Conservation (phyloP, 2,113 vertebrate species). For the Chlorocebus sabaeus region DNA sequence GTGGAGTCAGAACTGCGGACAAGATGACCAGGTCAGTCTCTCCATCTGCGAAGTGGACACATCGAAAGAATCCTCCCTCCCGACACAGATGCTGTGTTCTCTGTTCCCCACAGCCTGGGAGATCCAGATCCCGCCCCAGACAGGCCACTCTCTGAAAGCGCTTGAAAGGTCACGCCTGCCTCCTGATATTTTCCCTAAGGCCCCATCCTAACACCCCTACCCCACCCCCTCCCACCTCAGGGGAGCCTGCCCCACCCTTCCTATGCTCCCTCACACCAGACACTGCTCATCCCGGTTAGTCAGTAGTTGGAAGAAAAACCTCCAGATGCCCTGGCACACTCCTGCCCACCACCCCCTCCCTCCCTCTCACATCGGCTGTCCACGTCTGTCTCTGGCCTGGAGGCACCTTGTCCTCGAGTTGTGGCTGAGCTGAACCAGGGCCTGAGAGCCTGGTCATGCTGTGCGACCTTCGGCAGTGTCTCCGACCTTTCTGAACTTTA, state of each 20-base stretch:
- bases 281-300: slow-evolving; percentile 56
- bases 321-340: not conserved
- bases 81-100: not conserved
- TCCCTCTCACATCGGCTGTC: not conserved
- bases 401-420: not conserved
- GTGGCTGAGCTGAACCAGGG: not conserved
- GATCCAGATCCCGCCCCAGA: not conserved
- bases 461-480: not conserved
- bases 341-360: not conserved
- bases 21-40: not conserved
- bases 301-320: not conserved
- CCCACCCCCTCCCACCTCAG: not conserved
- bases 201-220: not conserved
- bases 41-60: not conserved
- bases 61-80: not conserved
- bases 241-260: not conserved
- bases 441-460: not conserved
- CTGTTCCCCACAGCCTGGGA: not conserved
- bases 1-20: not conserved
- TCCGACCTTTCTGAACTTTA: not conserved
- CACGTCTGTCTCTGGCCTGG: not conserved
- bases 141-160: not conserved
- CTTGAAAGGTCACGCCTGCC: not conserved
- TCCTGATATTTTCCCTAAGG: not conserved
- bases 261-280: not conserved